Percentiles rank a stretch among this genome's conserved stretches.
Conservation (phyloP, 2,797 vertebrate species). For the Typhlichthys eigenmanni region DNA sequence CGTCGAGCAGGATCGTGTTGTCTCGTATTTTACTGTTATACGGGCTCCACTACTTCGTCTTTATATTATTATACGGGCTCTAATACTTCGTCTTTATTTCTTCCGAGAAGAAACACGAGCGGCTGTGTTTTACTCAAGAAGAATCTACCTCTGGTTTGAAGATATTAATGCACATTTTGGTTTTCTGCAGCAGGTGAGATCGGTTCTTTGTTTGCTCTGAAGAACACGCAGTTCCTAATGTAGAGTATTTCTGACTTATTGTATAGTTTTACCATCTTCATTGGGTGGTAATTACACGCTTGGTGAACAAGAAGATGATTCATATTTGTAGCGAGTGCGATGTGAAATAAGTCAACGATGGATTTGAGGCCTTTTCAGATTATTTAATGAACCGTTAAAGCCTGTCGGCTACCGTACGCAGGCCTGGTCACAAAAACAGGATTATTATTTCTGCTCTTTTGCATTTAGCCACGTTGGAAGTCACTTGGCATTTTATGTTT, state of each 20-base stretch:
- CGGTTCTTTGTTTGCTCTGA: conserved; percentile 66
- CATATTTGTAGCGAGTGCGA: too few relatives aligned
- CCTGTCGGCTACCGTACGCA: too few relatives aligned
- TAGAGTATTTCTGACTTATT: not conserved
- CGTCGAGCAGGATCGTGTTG: conserved; percentile 44
- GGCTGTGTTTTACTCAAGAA: conserved; percentile 61
- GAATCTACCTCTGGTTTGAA: conserved; percentile 72
- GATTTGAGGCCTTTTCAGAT: too few relatives aligned
- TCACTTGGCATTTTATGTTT: too few relatives aligned
- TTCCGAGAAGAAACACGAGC: conserved; percentile 73
- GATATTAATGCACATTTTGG: conserved; percentile 29
- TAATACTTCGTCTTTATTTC: conserved; percentile 60
- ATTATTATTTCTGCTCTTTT: too few relatives aligned
- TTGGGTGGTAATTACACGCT: not conserved
- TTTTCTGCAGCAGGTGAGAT: conserved; percentile 75
- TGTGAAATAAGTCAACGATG: too few relatives aligned
- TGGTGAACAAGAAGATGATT: not conserved
- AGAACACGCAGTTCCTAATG: not conserved
- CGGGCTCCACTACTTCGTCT: conserved; percentile 21
- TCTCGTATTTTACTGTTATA: conserved; percentile 39
- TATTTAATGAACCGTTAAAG: too few relatives aligned
- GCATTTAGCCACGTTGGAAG: too few relatives aligned
- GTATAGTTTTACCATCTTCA: not conserved
- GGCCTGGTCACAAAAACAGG: too few relatives aligned
- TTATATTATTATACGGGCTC: conserved; percentile 31